Evolutionary conservation across 2,888 invertebrate genomes (phyloP), one percentile per base, ranked within the genome.

Genomic region (Luperina nickerlii): DNA sequence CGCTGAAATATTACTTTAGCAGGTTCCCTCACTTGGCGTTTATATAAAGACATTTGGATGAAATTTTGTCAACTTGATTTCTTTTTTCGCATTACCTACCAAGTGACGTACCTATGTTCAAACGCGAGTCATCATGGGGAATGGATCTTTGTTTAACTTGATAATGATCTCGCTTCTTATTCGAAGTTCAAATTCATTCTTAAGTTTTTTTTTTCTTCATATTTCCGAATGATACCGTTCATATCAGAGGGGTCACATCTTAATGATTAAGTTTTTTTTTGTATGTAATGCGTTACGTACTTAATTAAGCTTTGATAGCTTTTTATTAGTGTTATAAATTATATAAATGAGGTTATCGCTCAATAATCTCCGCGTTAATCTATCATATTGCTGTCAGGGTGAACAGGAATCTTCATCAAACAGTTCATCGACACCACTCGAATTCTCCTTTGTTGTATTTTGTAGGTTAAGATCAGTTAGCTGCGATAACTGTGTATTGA

Each of bases 1-100:
- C 91, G 85, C 92, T 94, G 94, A 95, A 95, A 94, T 95, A 95
- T 94, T 94, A 93, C 94, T 92, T 92, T 88, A 88, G 89, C 79
- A 78, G 82, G 77, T 77, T 72, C 74, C 73, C 78, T 81, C 73
- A 75, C 51, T 85, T 82, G 54, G 77, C 79, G 74, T 83, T 84
- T 79, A 75, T 89, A 87, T 81, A 88, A 88, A 88, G 78, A 78
- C 82, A 69, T 88, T 87, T 85, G 87, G 87, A 88, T 88, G 86
- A 90, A 90, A 90, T 88, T 92, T 90, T 82, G 81, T 76, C 72
- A 84, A 86, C 87, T 89, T 91, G 87, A 92, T 92, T 92, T 92
- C 88, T 90, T 91, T 88, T 90, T 82, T 86, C 77, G 79, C 78
- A 83, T 87, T 70, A 84, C 74, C 78, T 69, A n/a, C 57, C 57